Conservation (phyloP, 2,113 vertebrate genomes). For the Corythaeola cristata region DNA sequence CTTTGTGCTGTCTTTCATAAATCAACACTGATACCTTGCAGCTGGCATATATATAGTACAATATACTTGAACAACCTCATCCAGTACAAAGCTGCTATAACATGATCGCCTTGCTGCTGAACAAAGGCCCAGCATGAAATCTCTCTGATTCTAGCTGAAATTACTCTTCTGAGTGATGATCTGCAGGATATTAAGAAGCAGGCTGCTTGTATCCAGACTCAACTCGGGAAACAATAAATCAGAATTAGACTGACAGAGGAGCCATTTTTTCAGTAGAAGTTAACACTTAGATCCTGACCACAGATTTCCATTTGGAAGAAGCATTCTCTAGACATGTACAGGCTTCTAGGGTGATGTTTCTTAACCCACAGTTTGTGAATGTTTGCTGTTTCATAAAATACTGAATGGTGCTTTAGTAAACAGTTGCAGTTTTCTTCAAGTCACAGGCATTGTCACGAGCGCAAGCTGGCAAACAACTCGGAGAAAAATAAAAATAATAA, state of each 20-base stretch:
- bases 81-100: background rate
- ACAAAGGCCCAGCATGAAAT: background rate
- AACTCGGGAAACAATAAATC: background rate
- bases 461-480: background rate
- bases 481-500: background rate
- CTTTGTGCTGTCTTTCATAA: background rate
- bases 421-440: background rate
- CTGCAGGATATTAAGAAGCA: background rate
- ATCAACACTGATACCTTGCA: background rate
- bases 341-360: background rate
- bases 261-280: background rate
- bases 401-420: background rate
- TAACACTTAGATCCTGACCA: background rate
- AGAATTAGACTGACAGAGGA: background rate
- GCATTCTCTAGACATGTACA: background rate
- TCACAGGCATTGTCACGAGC: background rate
- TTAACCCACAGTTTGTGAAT: background rate
- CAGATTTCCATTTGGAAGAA: background rate
- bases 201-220: background rate
- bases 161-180: background rate
- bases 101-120: background rate
- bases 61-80: background rate
- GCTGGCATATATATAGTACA: background rate
- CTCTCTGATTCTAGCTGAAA: background rate
- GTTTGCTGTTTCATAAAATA: background rate